Conservation (phyloP, 2,888 invertebrate species). For the Platypus cylindrus region DNA sequence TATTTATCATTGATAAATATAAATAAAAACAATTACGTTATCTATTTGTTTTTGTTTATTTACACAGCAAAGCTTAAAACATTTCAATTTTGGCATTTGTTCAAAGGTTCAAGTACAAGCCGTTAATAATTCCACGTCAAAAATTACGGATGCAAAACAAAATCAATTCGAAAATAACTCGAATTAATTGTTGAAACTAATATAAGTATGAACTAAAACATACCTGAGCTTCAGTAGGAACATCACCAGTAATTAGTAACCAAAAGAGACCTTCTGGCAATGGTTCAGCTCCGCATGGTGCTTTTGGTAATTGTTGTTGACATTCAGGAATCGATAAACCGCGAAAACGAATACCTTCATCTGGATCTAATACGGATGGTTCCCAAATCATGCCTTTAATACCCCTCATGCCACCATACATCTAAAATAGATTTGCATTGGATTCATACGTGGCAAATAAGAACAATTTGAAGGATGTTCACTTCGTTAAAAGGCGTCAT, state of each 20-base stretch:
- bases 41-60: too few species aligned
- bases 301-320: constrained; percentile 76
- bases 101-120: too few species aligned
- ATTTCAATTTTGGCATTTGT: too few species aligned
- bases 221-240: constrained; percentile 71
- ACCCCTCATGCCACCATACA: constrained; percentile 93
- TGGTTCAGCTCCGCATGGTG: constrained; percentile 66
- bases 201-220: constrained; percentile 1
- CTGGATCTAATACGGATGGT: constrained; percentile 87
- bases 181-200: background rate
- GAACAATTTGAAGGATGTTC: too few species aligned
- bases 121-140: too few species aligned
- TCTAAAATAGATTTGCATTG: too few species aligned
- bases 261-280: constrained; percentile 92
- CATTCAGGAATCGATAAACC: constrained; percentile 89
- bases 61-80: too few species aligned
- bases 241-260: constrained; percentile 79
- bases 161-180: background rate
- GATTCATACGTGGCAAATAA: too few species aligned
- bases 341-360: constrained; percentile 91
- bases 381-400: constrained; percentile 92
- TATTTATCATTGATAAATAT: too few species aligned
- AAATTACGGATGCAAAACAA: too few species aligned
- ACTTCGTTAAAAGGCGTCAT: too few species aligned
- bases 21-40: too few species aligned